Percentiles rank a stretch among this genome's conserved stretches.
These are phyloP conservation scores for Ypsolopha scabrella DNA, from an alignment of 2,888 invertebrate species.

Conservation along the genomic window DNA sequence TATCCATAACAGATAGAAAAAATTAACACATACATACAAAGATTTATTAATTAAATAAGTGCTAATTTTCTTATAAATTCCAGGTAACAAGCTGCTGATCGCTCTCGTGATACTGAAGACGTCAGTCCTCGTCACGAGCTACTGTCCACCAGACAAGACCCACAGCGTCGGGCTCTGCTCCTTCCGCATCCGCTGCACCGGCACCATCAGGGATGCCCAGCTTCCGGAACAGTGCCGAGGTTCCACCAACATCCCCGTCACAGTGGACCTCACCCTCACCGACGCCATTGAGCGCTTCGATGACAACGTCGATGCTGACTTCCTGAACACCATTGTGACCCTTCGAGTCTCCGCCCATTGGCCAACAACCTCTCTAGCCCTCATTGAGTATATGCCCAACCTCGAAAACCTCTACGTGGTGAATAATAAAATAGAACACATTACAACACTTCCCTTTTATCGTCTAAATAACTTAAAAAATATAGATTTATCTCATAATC, in stretches of 20 bases:
- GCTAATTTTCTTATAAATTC: not conserved
- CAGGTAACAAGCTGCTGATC: not conserved
- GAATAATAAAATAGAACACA: slow-evolving; percentile 28
- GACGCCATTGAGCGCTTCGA: slow-evolving; percentile 30
- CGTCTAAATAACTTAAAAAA: slow-evolving; percentile 28
- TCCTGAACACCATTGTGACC: slow-evolving; percentile 32
- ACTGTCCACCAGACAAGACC: slow-evolving; percentile 27
- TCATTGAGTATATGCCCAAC: slow-evolving; percentile 33
- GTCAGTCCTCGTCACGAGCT: not conserved
- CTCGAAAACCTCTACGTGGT: slow-evolving; percentile 30
- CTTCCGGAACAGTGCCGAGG: slow-evolving; percentile 34
- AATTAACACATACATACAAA: no score
- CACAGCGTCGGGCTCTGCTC: slow-evolving; percentile 25
- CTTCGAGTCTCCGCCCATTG: slow-evolving; percentile 30
- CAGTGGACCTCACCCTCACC: slow-evolving; percentile 31
- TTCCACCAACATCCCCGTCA: slow-evolving; percentile 35
- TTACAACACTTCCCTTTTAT: slow-evolving; percentile 31
- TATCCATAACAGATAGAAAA: no score
- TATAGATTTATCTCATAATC: slow-evolving; percentile 40
- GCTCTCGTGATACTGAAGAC: slow-evolving; percentile 1
- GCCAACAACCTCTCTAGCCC: slow-evolving; percentile 26
- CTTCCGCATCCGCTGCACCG: slow-evolving; percentile 30
- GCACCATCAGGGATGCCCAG: slow-evolving; percentile 23
- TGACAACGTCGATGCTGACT: slow-evolving; percentile 15
- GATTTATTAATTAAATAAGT: not conserved